Evolutionary conservation across 2,113 vertebrate species (phyloP).

Genomic region (western clawed frog (Xenopus tropicalis)): DNA sequence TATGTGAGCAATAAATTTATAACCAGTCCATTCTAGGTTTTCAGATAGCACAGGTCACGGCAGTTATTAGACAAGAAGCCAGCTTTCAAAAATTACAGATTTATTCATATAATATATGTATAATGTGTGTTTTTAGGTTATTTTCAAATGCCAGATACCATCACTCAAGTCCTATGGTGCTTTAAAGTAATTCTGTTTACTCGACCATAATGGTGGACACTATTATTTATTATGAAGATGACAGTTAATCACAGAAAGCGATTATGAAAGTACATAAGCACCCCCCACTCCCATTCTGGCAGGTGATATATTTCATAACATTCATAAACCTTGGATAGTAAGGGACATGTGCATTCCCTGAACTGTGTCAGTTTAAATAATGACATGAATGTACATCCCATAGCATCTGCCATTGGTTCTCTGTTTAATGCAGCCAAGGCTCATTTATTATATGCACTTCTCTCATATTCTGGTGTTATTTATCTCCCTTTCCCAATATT

Average conservation of each 20-base stretch:
- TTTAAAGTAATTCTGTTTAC: constrained; percentile 48
- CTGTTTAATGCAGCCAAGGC: constrained; percentile 53
- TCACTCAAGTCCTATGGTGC: constrained; percentile 13
- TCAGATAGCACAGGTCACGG: constrained; percentile 52
- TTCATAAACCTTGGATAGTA: constrained; percentile 47
- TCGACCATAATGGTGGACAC: constrained; percentile 28
- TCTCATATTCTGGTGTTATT: constrained; percentile 30
- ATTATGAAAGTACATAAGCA: constrained; percentile 27
- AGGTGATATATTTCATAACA: constrained; percentile 48
- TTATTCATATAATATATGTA: constrained; percentile 50
- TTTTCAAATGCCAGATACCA: constrained; percentile 8
- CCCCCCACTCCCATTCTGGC: constrained; percentile 32
- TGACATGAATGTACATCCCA: constrained; percentile 55
- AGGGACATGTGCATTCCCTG: constrained; percentile 46
- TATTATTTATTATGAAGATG: constrained; percentile 38
- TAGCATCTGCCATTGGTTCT: constrained; percentile 56
- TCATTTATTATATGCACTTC: constrained; percentile 54
- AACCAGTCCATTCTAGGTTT: constrained; percentile 68
- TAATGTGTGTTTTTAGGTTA: constrained; percentile 41
- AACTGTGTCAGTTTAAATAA: constrained; percentile 51
- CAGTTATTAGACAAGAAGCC: constrained; percentile 65
- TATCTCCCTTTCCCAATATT: constrained; percentile 6
- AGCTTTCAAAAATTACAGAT: constrained; percentile 56
- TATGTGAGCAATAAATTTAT: constrained; percentile 73
- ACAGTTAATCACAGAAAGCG: constrained; percentile 36